Evolutionary conservation across 2,113 vertebrate species (phyloP).

Genomic region (Heterocephalus glaber): DNA sequence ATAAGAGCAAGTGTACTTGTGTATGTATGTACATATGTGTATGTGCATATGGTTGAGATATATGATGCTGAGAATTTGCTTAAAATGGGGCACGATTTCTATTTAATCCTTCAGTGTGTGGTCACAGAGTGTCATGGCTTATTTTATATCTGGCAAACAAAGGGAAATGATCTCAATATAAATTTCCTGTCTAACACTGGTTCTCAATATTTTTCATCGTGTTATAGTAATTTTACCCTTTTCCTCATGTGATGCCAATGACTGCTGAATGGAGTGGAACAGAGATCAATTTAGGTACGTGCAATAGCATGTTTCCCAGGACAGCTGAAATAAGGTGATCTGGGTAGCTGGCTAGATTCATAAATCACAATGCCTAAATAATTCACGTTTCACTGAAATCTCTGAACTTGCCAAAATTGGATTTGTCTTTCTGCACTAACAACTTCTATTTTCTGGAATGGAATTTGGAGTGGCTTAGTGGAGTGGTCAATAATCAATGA

Average conservation of each 20-base stretch:
- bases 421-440: conserved; percentile 71
- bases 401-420: conserved; percentile 68
- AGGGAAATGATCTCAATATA: not conserved
- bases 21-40: not conserved
- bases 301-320: conserved; percentile 40
- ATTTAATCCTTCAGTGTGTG: conserved; percentile 16
- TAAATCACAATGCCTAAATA: conserved; percentile 69
- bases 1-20: not conserved
- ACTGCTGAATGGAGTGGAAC: conserved; percentile 45
- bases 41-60: not conserved
- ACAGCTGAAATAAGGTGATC: conserved; percentile 67
- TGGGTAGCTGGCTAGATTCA: conserved; percentile 66
- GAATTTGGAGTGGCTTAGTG: conserved; percentile 32
- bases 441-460: conserved; percentile 72
- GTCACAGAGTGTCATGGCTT: not conserved
- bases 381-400: conserved; percentile 71
- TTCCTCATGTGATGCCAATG: not conserved
- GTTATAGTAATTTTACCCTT: conserved; percentile 18
- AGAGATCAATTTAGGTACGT: conserved; percentile 56
- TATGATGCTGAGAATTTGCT: conserved; percentile 6
- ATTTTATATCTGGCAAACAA: conserved; percentile 34
- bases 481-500: conserved; percentile 55
- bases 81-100: not conserved
- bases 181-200: not conserved
- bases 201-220: conserved; percentile 42